Base-by-base conservation (phyloP, 2,888 invertebrate species). In the Melanargia galathea region DNA sequence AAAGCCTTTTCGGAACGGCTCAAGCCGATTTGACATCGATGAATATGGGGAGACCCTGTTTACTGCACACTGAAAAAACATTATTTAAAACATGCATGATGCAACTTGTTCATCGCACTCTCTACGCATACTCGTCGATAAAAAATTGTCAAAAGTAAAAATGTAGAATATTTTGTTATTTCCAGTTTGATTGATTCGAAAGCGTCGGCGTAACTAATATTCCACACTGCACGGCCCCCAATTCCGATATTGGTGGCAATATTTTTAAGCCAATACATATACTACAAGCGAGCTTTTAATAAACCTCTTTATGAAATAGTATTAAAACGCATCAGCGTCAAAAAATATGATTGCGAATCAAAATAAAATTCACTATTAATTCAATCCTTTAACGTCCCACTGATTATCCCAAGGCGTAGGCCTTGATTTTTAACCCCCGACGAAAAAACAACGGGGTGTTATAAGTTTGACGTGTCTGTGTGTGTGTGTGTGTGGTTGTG, bases 221-320 rank as follows among this genome's bases (percentile, higher is more conserved):
- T 40, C 59, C n/a, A 35, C 43, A 56, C 45, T 57, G 13, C 33
- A 13, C 33, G 13, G 52, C 22, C 30, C 20, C 16, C 62, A 55
- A 64, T 60, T 16, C 60, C 43, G 38, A 62, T 67, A 65, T 65
- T 62, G 62, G 49, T 49, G 60, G 62, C 60, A 30, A 62, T 57
- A 62, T 64, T 61, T 66, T 58, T 64, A 55, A 48, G 38, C 30
- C 46, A 54, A 63, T 49, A 52, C 51, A 62, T 38, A 62, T 38
- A 46, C 57, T 43, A 55, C 38, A 5, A 20, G 30, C 18, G 20
- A 55, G 56, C 38, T 52, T 57, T 60, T 51, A 43, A 60, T 66
- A 63, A 56, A 63, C 60, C 46, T 60, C 48, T 46, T 48, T 59
- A 48, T 55, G 55, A 55, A 56, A 56, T 56, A 51, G 8, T n/a